Evolutionary conservation across 2,888 invertebrate species (phyloP), one percentile per base, ranked within the genome.

Genomic region (Agriotes lineatus): DNA sequence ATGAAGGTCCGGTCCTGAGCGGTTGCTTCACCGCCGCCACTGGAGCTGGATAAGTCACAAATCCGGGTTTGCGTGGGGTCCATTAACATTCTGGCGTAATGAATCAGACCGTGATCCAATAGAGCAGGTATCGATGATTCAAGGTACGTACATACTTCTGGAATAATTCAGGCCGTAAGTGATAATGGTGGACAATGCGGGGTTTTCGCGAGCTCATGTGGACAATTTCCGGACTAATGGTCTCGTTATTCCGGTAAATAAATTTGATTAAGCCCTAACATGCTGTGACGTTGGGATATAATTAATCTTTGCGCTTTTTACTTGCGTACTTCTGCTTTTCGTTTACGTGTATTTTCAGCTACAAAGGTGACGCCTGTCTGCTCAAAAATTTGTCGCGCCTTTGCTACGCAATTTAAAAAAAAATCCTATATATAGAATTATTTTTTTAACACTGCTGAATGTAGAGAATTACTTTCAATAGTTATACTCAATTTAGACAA

Each of bases 231-330:
- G 42, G 14, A 14, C 42, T 42, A 42, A 42, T 42, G 16, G 42
- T 16, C 42, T 42, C 42, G 42, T 42, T 42, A 14, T 42, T 42
- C 42, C 42, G 42, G 14, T 42, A 42, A 42, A 42, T 42, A 42
- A 42, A 42, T 42, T 42, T 42, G 42, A 42, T 42, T 42, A 42
- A 42, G 42, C 42, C 42, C 39, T 42, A 42, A 42, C 42, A 42
- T 14, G 42, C 7, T 9, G 18, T 42, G 42, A 42, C 16, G 42
- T 42, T 18, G 42, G 14, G 42, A 12, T 14, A 42, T 42, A 42
- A 42, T 42, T 42, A 42, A 42, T 42, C 16, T 42, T 42, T 42
- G 18, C 16, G 16, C 16, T 14, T 14, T 18, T 42, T 25, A 25
- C 25, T 42, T 42, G 7, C 42, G 14, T 42, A 18, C 18, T 14